Percentiles rank a stretch among this genome's conserved stretches.
Conservation (phyloP, 2,888 invertebrate genomes). For the Dryadula phaetusa region DNA sequence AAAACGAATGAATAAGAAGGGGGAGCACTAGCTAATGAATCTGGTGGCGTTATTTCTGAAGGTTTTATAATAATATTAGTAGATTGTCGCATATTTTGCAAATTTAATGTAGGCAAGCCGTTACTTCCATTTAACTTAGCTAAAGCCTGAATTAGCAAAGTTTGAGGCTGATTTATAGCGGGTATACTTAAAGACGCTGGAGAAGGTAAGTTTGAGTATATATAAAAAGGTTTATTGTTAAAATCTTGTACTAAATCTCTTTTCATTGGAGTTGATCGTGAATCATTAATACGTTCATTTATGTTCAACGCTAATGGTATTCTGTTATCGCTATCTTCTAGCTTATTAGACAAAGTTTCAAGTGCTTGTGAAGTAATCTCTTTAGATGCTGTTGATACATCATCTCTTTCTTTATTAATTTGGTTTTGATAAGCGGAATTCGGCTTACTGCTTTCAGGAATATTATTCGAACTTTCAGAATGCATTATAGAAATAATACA, state of each 20-base stretch:
- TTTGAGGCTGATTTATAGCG: constrained; percentile 56
- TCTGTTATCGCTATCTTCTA: not conserved
- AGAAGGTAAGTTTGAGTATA: constrained; percentile 52
- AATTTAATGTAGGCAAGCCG: constrained; percentile 1
- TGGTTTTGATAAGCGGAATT: constrained; percentile 26
- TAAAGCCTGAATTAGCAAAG: constrained; percentile 67
- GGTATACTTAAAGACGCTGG: constrained; percentile 49
- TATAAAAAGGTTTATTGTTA: constrained; percentile 47
- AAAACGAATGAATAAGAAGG: constrained; percentile 78
- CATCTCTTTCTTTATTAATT: constrained; percentile 36
- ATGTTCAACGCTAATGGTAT: not conserved
- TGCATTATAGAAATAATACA: constrained; percentile 31
- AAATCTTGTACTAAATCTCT: not conserved
- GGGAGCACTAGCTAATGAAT: constrained; percentile 72
- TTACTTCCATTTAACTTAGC: constrained; percentile 62
- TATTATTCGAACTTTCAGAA: constrained; percentile 12
- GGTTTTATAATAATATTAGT: constrained; percentile 43
- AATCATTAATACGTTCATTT: not conserved
- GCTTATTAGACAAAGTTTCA: constrained; percentile 30
- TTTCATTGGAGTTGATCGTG: not conserved
- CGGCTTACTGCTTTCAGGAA: constrained; percentile 29
- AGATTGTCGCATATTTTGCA: constrained; percentile 26
- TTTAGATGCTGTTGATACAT: constrained; percentile 39
- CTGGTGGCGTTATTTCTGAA: constrained; percentile 65
- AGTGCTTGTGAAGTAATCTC: constrained; percentile 44